Base-by-base conservation (phyloP, 2,797 vertebrate species). In the Bovichtus variegatus region DNA sequence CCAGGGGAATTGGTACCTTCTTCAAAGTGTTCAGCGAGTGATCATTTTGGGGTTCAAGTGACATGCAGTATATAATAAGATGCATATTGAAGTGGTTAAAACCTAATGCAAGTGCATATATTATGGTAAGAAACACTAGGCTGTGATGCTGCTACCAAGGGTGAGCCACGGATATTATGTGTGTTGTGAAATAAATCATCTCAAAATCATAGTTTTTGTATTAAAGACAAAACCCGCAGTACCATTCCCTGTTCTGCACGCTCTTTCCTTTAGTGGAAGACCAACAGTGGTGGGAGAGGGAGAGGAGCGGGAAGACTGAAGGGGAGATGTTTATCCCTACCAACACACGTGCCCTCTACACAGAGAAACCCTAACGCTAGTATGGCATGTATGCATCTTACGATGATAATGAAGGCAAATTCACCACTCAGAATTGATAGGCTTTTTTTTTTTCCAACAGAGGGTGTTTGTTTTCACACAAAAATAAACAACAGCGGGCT, bases 11-110 rank as follows among this genome's bases (percentile, higher is more conserved):
- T 68, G 49, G 51, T 25, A 63, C 59, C 23, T 65, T 55, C 40
- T 82, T 78, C 44, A 74, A 78, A 76, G 54, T 34, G 59, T 58
- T 62, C 10, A 40, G 27, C 81, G 60, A 81, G 57, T 83, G 82
- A 87, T 85, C 41, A 80, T 64, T 70, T 67, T 57, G n/a, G 21
- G 46, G 68, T 51, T 81, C 15, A 43, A n/a, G 41, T 78, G 54
- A 73, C 49, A 66, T 19, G 12, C n/a, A 5, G 43, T 38, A 15
- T 58, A 40, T 58, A 76, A 44, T 50, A 79, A n/a, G 54, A 67
- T 64, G 57, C 16, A 1, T 18, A 23, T 5, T 29, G 16, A 78
- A 62, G 47, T 60, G 18, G n/a, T 72, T 54, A 50, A 61, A 53
- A 19, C 47, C 59, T 59, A 36, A 72, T 78, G 25, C 53, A 41